Conservation (phyloP, 2,888 invertebrate genomes). For the Petrophora chlorosata region DNA sequence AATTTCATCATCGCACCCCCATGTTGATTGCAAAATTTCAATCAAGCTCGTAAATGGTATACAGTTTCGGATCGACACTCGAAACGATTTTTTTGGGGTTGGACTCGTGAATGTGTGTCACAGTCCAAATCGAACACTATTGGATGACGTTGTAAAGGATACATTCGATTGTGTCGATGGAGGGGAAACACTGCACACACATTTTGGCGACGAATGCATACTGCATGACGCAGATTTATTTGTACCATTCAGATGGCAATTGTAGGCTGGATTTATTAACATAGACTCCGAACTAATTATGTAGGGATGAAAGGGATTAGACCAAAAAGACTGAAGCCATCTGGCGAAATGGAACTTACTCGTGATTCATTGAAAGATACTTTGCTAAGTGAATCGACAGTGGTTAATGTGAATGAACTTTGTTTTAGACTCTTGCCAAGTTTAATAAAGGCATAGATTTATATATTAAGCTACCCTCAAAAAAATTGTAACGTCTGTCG, state of each 20-base stretch:
- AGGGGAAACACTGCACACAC: constrained; percentile 44
- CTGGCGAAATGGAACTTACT: constrained; percentile 47
- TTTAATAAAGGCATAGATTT: constrained; percentile 8
- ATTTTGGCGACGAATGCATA: constrained; percentile 64
- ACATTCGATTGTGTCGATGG: constrained; percentile 40
- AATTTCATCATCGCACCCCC: constrained; percentile 80
- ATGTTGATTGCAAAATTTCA: constrained; percentile 83
- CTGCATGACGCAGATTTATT: constrained; percentile 80
- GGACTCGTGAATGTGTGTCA: constrained; percentile 41
- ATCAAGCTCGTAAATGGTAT: constrained; percentile 81
- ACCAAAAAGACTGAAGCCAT: constrained; percentile 57
- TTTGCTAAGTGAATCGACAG: constrained; percentile 14
- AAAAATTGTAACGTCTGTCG: constrained; percentile 39
- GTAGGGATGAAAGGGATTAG: constrained; percentile 64
- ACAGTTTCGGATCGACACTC: constrained; percentile 79
- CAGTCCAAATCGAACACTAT: constrained; percentile 48
- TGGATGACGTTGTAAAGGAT: constrained; percentile 37
- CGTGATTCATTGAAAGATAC: constrained; percentile 31
- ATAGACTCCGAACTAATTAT: constrained; percentile 67
- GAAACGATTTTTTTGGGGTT: constrained; percentile 77
- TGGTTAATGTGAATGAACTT: constrained; percentile 29
- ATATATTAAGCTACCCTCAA: constrained; percentile 44
- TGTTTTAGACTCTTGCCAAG: constrained; percentile 9
- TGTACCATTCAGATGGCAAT: constrained; percentile 74
- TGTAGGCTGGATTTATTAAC: constrained; percentile 71